phyloP scores from a whole-genome alignment of 2,888 invertebrate genomes.

The Drosophila nigricruria region DNA sequence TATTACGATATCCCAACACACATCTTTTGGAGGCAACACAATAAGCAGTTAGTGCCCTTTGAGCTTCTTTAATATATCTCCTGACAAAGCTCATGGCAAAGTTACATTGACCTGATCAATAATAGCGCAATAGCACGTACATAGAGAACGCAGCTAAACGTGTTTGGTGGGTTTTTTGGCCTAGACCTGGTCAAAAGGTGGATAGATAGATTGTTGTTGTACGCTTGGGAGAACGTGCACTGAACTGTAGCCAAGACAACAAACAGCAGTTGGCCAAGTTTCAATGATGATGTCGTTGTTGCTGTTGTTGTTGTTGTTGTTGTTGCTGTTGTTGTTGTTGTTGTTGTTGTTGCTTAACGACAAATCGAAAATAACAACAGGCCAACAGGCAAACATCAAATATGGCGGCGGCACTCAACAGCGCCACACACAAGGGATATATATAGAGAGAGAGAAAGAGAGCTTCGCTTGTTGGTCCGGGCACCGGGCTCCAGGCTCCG shows the following conservation, averaged over 20 bases:
- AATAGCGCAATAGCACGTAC: slow-evolving; percentile 31
- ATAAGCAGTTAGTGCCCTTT: no score
- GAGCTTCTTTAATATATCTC: no score
- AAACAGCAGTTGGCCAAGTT: slow-evolving; percentile 71
- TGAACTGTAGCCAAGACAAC: slow-evolving; percentile 52
- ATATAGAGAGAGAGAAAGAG: neutral
- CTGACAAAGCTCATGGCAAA: neutral
- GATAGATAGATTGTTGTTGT: slow-evolving; percentile 45
- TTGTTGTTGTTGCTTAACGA: slow-evolving; percentile 45
- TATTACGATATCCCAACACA: neutral
- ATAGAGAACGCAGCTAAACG: slow-evolving; percentile 40
- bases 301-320: slow-evolving; percentile 18
- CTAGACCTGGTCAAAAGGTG: slow-evolving; percentile 60
- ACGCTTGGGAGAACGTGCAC: slow-evolving; percentile 42
- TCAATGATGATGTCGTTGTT: slow-evolving; percentile 41
- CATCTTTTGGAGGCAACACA: neutral
- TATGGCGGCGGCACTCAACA: slow-evolving; percentile 59
- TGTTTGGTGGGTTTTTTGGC: slow-evolving; percentile 50
- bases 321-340: slow-evolving; percentile 24
- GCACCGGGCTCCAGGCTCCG: slow-evolving; percentile 16
- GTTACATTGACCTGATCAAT: neutral
- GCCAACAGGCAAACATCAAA: slow-evolving; percentile 74
- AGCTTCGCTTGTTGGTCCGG: slow-evolving; percentile 1
- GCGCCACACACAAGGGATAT: slow-evolving; percentile 49
- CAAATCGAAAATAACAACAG: slow-evolving; percentile 70